Evolutionary conservation across 2,888 invertebrate species (phyloP).

Genomic region (Tachina fera): DNA sequence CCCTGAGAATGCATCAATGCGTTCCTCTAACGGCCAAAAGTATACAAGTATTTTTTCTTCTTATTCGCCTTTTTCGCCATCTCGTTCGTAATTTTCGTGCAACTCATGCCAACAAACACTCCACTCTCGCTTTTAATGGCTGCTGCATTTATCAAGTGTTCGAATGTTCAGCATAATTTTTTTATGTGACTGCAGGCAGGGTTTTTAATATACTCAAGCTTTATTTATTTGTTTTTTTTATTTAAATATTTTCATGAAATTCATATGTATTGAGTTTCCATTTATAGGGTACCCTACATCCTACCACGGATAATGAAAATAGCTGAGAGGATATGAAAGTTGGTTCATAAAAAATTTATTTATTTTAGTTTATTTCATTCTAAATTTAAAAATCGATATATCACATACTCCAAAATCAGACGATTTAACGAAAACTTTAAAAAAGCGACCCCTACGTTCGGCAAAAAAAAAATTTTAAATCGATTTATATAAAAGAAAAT

Average conservation of each 20-base stretch:
- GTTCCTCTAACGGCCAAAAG: conserved; percentile 54
- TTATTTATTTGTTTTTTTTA: conserved; percentile 5
- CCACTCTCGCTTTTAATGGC: conserved; percentile 51
- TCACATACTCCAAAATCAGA: no score
- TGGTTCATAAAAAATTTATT: no score
- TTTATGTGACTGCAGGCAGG: conserved; percentile 45
- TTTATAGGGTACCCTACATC: conserved; percentile 39
- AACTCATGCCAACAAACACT: conserved; percentile 52
- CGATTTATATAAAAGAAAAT: no score
- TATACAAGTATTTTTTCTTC: conserved; percentile 30
- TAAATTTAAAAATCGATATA: neutral
- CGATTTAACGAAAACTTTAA: no score
- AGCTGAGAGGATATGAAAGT: neutral
- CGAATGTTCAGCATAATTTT: conserved; percentile 60
- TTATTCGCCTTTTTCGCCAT: conserved; percentile 3
- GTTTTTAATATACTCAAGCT: conserved; percentile 34
- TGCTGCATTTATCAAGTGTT: conserved; percentile 70
- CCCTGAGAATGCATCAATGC: conserved; percentile 67
- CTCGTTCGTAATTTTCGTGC: neutral
- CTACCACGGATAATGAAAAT: neutral
- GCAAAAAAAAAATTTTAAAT: no score
- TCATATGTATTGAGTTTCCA: conserved; percentile 29
- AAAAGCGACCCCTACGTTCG: no score
- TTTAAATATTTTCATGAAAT: neutral
- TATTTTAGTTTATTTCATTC: no score